Evolutionary conservation across 2,113 vertebrate genomes (phyloP).

Genomic region (Oreochromis aureus): DNA sequence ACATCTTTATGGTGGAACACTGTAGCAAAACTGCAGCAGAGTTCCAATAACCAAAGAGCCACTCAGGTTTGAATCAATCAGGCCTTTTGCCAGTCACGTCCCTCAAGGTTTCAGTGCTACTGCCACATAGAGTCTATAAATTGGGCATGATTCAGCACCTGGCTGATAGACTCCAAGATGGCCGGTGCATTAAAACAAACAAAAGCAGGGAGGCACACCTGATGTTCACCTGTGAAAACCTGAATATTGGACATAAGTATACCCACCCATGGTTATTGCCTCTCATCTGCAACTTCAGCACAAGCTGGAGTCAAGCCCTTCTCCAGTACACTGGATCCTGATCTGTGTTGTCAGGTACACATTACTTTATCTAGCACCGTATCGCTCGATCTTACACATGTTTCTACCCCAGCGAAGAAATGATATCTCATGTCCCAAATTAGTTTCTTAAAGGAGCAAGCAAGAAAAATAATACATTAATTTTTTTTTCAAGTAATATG

Average conservation of each 20-base stretch:
- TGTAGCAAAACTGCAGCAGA: neutral
- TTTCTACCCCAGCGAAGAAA: too few relatives aligned
- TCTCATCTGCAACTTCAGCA: neutral
- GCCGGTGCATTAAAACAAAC: neutral
- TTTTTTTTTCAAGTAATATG: neutral
- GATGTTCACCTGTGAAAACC: neutral
- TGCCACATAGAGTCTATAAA: neutral
- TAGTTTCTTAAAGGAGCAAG: too few relatives aligned
- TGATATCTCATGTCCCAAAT: too few relatives aligned
- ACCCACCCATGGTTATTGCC: neutral
- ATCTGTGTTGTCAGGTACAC: neutral
- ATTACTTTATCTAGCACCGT: neutral
- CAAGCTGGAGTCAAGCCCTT: neutral
- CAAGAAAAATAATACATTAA: too few relatives aligned
- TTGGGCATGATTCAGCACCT: neutral
- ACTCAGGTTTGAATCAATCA: neutral
- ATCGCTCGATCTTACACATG: too few relatives aligned
- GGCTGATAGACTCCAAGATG: neutral
- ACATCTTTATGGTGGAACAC: neutral
- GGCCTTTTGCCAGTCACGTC: rapidly evolving
- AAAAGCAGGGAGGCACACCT: neutral
- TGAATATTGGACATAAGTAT: neutral
- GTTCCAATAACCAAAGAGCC: neutral
- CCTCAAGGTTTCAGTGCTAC: neutral
- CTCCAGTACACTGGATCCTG: neutral